These are phyloP conservation scores for Butorides virescens DNA, from an alignment of 2,113 vertebrate species.

Conservation along the genomic window DNA sequence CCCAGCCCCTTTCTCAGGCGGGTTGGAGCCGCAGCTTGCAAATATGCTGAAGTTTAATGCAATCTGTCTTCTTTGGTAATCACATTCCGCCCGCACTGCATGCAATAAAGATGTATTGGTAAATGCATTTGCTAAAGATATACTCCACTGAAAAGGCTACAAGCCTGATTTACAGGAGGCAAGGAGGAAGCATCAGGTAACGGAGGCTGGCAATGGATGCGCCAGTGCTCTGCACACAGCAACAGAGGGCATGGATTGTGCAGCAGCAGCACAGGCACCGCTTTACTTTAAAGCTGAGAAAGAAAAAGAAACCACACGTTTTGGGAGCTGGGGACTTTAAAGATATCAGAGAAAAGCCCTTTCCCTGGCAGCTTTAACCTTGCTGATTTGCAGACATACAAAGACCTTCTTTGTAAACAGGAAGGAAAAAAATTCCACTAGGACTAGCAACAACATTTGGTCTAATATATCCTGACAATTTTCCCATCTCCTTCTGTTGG, in stretches of 20 bases:
- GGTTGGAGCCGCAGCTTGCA: slow-evolving; percentile 52
- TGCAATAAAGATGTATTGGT: slow-evolving; percentile 69
- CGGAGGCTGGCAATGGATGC: slow-evolving; percentile 2
- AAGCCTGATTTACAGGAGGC: slow-evolving; percentile 26
- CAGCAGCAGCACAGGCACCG: background rate
- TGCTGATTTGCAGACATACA: slow-evolving; percentile 68
- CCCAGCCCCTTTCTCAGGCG: slow-evolving; percentile 49
- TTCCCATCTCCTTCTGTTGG: slow-evolving; percentile 63
- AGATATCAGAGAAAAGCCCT: slow-evolving; percentile 49
- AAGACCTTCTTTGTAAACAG: slow-evolving; percentile 72
- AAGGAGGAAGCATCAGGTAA: slow-evolving; percentile 20
- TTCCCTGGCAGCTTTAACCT: slow-evolving; percentile 60
- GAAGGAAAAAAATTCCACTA: slow-evolving; percentile 60
- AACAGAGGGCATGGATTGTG: background rate
- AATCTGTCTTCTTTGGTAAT: slow-evolving; percentile 69
- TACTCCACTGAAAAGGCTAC: slow-evolving; percentile 48
- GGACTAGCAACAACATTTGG: slow-evolving; percentile 57
- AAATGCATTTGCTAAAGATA: slow-evolving; percentile 66
- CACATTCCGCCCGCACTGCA: slow-evolving; percentile 44
- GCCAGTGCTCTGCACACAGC: background rate
- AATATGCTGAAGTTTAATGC: slow-evolving; percentile 63
- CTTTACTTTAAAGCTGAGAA: slow-evolving; percentile 29
- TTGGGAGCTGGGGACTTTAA: slow-evolving; percentile 7
- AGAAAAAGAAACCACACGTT: slow-evolving; percentile 46
- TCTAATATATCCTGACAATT: slow-evolving; percentile 72